Evolutionary conservation across 2,888 invertebrate species (phyloP).

Genomic region (Temnothorax rugatulus): DNA sequence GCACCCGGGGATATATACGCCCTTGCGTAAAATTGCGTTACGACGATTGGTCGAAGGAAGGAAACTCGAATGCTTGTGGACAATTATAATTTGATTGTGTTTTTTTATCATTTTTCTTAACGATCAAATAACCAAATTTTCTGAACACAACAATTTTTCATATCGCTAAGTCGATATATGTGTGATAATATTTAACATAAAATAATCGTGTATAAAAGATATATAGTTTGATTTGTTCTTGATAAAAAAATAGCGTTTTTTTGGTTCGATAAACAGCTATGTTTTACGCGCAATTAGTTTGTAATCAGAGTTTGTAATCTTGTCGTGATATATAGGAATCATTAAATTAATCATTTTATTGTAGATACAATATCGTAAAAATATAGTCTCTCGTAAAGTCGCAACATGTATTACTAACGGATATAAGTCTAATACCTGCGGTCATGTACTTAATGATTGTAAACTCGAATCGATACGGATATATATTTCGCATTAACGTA

Average conservation of each 20-base stretch:
- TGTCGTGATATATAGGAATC: not conserved
- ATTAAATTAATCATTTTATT: not conserved
- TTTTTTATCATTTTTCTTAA: not conserved
- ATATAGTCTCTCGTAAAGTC: not conserved
- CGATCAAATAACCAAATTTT: not conserved
- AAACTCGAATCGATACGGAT: not conserved
- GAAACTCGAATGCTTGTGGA: not conserved
- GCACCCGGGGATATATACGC: constrained; percentile 67
- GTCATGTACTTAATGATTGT: not conserved
- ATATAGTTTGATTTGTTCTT: not conserved
- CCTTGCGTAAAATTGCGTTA: constrained; percentile 76
- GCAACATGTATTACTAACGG: not conserved
- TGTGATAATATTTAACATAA: not conserved
- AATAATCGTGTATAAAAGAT: not conserved
- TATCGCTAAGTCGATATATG: not conserved
- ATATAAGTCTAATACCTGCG: not conserved
- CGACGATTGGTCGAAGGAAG: constrained; percentile 72
- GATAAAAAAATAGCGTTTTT: not conserved
- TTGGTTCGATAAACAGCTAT: not conserved
- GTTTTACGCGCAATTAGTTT: not conserved
- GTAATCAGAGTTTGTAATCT: not conserved
- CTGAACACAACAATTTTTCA: not conserved
- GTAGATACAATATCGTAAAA: not conserved
- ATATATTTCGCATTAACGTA: not conserved
- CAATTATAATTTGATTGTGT: not conserved